These are phyloP conservation scores for Oryzaephilus surinamensis DNA, from an alignment of 1,140 invertebrate species.

Conservation along the genomic window DNA sequence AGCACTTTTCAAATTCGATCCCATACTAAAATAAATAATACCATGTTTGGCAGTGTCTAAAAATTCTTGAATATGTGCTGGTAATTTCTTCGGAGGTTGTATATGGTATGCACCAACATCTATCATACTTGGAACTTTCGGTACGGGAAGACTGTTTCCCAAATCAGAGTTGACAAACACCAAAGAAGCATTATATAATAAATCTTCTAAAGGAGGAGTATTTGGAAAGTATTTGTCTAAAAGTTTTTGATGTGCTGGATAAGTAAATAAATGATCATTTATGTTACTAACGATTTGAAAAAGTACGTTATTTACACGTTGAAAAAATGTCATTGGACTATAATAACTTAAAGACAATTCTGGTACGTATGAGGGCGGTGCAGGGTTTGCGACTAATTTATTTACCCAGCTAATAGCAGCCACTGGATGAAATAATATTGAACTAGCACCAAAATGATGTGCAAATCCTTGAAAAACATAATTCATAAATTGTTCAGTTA, in stretches of 20 bases:
- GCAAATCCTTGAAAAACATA: slow-evolving; percentile 13
- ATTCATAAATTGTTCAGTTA: slow-evolving; percentile 21
- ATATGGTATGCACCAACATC: no score
- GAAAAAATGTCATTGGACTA: slow-evolving; percentile 2
- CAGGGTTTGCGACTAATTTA: slow-evolving; percentile 34
- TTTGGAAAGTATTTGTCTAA: slow-evolving; percentile 8
- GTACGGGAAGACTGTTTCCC: slow-evolving; percentile 19
- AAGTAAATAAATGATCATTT: no score
- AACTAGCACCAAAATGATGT: slow-evolving; percentile 13
- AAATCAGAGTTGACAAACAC: slow-evolving; percentile 32
- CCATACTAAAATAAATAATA: no score
- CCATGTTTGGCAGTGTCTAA: no score
- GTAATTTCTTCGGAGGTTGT: no score
- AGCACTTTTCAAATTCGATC: no score
- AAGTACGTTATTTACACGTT: no score
- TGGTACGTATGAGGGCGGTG: slow-evolving; percentile 35
- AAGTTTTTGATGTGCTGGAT: no score
- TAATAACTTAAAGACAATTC: slow-evolving; percentile 18
- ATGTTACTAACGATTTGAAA: no score
- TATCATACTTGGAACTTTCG: no score
- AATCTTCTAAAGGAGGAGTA: slow-evolving; percentile 27
- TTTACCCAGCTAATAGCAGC: slow-evolving; percentile 18
- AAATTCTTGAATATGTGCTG: no score
- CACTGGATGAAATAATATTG: slow-evolving; percentile 30
- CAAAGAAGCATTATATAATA: slow-evolving; percentile 41